Percentiles rank a stretch among this genome's conserved stretches.
Evolutionary conservation across 2,113 vertebrate species (phyloP).

Genomic region (Pimephales promelas): DNA sequence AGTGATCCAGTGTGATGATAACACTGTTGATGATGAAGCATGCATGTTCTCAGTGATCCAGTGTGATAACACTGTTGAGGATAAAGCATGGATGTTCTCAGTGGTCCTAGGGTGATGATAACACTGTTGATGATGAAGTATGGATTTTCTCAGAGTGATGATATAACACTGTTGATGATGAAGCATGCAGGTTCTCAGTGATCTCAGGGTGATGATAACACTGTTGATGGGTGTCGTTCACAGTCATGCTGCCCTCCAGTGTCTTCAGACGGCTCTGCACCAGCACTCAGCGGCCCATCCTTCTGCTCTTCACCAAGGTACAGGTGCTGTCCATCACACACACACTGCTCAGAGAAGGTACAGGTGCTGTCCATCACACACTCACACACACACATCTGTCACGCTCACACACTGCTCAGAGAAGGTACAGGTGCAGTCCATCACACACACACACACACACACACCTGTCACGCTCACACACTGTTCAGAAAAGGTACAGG

Average conservation of each 20-base stretch:
- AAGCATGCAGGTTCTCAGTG: neutral
- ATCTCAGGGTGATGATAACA: neutral
- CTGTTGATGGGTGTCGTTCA: neutral
- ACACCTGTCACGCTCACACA: too few relatives aligned
- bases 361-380: too few relatives aligned
- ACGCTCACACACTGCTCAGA: too few relatives aligned
- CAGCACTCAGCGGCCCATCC: constrained; percentile 67
- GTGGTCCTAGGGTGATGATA: too few relatives aligned
- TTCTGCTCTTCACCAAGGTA: constrained; percentile 90
- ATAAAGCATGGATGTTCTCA: neutral
- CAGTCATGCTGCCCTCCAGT: neutral
- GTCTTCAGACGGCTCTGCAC: neutral
- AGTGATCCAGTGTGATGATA: neutral
- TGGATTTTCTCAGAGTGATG: neutral
- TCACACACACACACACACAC: too few relatives aligned
- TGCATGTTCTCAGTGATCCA: neutral
- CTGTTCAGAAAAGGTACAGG: too few relatives aligned
- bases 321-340: neutral
- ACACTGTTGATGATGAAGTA: neutral
- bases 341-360: too few relatives aligned
- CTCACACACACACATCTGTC: too few relatives aligned
- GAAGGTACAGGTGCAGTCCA: too few relatives aligned
- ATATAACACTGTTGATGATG: neutral
- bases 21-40: neutral
- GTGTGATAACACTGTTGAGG: neutral